These are phyloP conservation scores for Odontocolon sp. DNA, from an alignment of 2,888 invertebrate genomes.

Conservation along the genomic window DNA sequence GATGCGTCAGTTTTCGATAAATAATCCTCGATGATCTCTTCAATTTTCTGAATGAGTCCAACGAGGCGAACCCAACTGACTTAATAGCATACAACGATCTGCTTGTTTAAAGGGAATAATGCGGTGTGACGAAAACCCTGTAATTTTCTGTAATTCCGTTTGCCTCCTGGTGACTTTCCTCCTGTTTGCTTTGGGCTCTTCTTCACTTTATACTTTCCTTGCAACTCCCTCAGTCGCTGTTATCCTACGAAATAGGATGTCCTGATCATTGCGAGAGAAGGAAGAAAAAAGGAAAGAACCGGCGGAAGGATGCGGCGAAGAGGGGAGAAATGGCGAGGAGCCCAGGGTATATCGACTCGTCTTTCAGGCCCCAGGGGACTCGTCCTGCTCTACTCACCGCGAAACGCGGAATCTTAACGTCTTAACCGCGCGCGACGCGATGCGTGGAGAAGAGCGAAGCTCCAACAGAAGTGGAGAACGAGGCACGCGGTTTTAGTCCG, in stretches of 20 bases:
- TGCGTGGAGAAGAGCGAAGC: constrained; percentile 5
- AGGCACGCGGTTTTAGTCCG: constrained; percentile 9
- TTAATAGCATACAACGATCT: no score
- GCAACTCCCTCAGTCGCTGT: constrained; percentile 7
- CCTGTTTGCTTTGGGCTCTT: no score
- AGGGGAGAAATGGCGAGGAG: constrained; percentile 36
- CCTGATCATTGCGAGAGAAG: constrained; percentile 37
- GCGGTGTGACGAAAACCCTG: constrained; percentile 29
- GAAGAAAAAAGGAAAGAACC: constrained; percentile 44
- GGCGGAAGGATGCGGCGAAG: constrained; percentile 13
- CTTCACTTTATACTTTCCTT: no score
- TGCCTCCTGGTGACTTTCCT: neutral
- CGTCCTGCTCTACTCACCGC: constrained; percentile 57
- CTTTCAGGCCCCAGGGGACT: constrained; percentile 45
- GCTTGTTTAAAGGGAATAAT: constrained; percentile 10
- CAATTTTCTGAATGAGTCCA: constrained; percentile 34
- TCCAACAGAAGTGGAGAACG: constrained; percentile 3
- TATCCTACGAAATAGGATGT: constrained; percentile 44
- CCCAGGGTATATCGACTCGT: constrained; percentile 34
- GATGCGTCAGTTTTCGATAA: constrained; percentile 35
- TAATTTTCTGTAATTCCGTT: constrained; percentile 54
- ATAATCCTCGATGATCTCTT: constrained; percentile 40
- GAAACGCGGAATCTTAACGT: constrained; percentile 64
- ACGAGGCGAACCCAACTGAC: neutral
- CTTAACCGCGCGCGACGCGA: constrained; percentile 59